These are phyloP conservation scores for Sphinx pinastri DNA, from an alignment of 2,888 invertebrate genomes.

Conservation along the genomic window DNA sequence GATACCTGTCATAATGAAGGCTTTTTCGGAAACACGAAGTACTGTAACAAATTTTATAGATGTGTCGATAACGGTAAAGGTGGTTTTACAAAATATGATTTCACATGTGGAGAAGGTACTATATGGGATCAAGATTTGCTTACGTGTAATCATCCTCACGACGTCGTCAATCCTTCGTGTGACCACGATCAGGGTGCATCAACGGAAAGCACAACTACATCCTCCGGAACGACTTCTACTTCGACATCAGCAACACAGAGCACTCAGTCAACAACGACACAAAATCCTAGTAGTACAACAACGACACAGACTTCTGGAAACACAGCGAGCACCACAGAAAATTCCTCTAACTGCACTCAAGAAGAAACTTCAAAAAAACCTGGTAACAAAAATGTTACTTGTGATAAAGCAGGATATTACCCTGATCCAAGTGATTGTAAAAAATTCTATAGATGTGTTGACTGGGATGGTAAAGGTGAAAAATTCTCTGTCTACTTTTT, in stretches of 20 bases:
- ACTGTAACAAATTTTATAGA: conserved; percentile 87
- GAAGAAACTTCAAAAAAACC: conserved; percentile 57
- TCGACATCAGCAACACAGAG: conserved; percentile 30
- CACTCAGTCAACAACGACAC: conserved; percentile 33
- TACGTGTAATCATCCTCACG: conserved; percentile 74
- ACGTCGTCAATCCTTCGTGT: conserved; percentile 69
- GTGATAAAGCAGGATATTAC: conserved; percentile 85
- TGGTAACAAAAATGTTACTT: conserved; percentile 60
- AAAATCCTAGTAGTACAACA: conserved; percentile 32
- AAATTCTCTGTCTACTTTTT: conserved; percentile 86
- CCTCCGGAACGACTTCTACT: conserved; percentile 29
- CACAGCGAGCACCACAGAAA: conserved; percentile 35
- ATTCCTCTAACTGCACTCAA: conserved; percentile 53
- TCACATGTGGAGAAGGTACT: conserved; percentile 87
- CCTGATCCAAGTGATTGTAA: conserved; percentile 85
- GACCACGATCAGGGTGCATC: conserved; percentile 40
- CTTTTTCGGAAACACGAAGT: conserved; percentile 84
- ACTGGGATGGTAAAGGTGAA: conserved; percentile 82
- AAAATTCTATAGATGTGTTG: conserved; percentile 87
- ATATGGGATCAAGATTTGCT: conserved; percentile 86
- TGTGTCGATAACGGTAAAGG: conserved; percentile 86
- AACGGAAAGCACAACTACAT: conserved; percentile 40
- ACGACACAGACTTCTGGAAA: conserved; percentile 32
- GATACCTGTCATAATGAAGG: conserved; percentile 82
- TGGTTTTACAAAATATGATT: conserved; percentile 84